A percentile compares a stretch with the other conserved stretches of the same genome.
Conservation (phyloP, 1,140 invertebrate genomes). For the Drosophila subobscura region DNA sequence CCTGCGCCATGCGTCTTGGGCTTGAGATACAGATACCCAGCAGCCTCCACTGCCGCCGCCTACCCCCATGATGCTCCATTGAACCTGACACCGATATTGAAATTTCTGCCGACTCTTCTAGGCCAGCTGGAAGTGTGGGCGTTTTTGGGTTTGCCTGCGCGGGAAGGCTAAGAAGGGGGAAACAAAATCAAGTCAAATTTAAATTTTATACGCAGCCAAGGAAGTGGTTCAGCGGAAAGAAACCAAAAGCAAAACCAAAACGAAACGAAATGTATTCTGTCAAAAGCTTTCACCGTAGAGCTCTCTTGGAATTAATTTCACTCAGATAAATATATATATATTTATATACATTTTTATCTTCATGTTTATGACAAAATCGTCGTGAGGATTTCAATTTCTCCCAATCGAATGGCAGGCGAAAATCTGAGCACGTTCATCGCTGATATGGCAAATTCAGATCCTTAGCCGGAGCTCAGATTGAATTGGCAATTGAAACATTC, state of each 20-base stretch:
- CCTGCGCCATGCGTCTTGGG: constrained; percentile 55
- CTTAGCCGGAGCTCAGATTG: constrained; percentile 8
- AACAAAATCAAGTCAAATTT: constrained; percentile 51
- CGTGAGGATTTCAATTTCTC: constrained; percentile 71
- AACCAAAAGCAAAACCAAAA: constrained; percentile 35
- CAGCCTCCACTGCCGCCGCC: constrained; percentile 15
- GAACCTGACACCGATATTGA: constrained; percentile 55
- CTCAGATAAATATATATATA: constrained; percentile 58
- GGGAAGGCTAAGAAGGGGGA: neutral
- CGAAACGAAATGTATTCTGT: constrained; percentile 33
- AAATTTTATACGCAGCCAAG: constrained; percentile 57
- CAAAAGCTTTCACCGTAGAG: constrained; percentile 67
- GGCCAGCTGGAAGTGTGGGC: constrained; percentile 1
- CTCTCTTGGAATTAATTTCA: constrained; percentile 68
- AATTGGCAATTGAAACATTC: constrained; percentile 36
- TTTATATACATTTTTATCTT: constrained; percentile 68
- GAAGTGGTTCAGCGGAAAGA: constrained; percentile 57
- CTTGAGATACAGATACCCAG: constrained; percentile 34
- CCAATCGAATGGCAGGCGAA: constrained; percentile 7
- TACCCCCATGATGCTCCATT: constrained; percentile 1
- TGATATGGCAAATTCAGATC: constrained; percentile 49
- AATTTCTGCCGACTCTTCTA: constrained; percentile 15
- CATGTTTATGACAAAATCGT: constrained; percentile 67
- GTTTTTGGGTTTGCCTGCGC: neutral
- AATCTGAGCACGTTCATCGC: constrained; percentile 74